A percentile compares a stretch with the other conserved stretches of the same genome.
Evolutionary conservation across 2,113 vertebrate genomes (phyloP).

Genomic region (Nansenia antarctica): DNA sequence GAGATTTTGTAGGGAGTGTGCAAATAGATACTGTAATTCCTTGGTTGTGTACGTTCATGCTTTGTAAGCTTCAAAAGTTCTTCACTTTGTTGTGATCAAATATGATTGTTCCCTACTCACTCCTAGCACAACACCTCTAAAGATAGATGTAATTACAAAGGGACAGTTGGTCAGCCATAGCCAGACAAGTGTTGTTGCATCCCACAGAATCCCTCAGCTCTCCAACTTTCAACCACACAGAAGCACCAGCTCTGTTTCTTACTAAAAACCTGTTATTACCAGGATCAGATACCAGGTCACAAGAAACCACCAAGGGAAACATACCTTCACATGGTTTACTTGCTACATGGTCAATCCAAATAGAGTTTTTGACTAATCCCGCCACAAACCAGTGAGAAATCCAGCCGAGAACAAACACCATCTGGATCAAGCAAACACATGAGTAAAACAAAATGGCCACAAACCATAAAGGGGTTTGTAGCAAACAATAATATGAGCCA

Average conservation of each 20-base stretch:
- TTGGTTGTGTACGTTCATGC: no score
- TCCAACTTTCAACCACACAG: slow-evolving; percentile 42
- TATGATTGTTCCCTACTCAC: no score
- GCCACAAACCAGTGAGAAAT: slow-evolving; percentile 9
- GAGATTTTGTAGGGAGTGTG: no score
- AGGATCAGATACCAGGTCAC: slow-evolving; percentile 43
- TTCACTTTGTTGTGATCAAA: no score
- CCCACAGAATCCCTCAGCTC: no score
- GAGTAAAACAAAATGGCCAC: slow-evolving; percentile 35
- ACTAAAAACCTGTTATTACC: slow-evolving; percentile 51
- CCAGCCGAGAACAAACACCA: slow-evolving; percentile 29
- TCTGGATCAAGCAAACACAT: background rate
- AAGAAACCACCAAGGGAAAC: slow-evolving; percentile 25
- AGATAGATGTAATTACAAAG: no score
- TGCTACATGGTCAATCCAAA: slow-evolving; percentile 18
- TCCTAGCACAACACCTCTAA: no score
- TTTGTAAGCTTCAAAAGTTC: no score
- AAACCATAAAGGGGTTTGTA: slow-evolving; percentile 25
- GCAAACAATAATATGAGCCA: background rate
- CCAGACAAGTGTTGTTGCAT: no score
- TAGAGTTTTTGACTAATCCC: background rate
- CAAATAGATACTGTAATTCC: no score
- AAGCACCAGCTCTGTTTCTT: background rate
- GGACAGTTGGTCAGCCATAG: no score
- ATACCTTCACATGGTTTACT: slow-evolving; percentile 54